These are phyloP conservation scores for Sipha flava DNA, from an alignment of 1,140 invertebrate genomes.

Conservation along the genomic window DNA sequence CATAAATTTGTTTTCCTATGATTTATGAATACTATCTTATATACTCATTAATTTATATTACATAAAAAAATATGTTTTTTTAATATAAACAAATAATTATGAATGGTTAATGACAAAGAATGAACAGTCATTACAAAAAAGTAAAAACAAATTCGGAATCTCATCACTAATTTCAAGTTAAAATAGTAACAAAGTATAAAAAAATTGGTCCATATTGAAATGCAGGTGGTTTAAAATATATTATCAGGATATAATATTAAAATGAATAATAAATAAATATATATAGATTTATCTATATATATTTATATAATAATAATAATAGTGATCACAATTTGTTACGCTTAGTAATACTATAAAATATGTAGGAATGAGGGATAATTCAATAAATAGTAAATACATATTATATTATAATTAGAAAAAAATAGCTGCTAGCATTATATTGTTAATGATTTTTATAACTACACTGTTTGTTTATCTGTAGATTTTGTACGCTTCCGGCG, in stretches of 20 bases:
- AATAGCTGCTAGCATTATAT: not conserved
- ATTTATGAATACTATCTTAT: not conserved
- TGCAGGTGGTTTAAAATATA: not conserved
- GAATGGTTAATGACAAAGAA: not conserved
- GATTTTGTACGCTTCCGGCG: slow-evolving; percentile 22
- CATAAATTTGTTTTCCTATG: not conserved
- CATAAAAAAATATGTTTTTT: not conserved
- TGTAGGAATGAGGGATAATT: slow-evolving; percentile 12
- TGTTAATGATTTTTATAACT: not conserved
- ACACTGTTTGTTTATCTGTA: slow-evolving; percentile 7
- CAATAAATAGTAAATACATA: not conserved
- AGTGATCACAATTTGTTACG: slow-evolving; percentile 30
- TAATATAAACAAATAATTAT: not conserved
- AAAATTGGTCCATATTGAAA: slow-evolving; percentile 27
- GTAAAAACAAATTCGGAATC: not conserved
- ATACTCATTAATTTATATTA: not conserved
- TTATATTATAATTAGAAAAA: too few relatives aligned
- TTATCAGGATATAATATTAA: not conserved
- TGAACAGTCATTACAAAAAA: too few relatives aligned
- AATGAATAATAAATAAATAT: not conserved
- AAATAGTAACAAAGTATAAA: not conserved
- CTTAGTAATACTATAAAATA: slow-evolving; percentile 27
- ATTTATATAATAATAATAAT: not conserved
- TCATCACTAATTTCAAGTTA: not conserved
- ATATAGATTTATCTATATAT: not conserved